phyloP scores from a whole-genome alignment of 2,888 invertebrate species.

The Parnassius smintheus region DNA sequence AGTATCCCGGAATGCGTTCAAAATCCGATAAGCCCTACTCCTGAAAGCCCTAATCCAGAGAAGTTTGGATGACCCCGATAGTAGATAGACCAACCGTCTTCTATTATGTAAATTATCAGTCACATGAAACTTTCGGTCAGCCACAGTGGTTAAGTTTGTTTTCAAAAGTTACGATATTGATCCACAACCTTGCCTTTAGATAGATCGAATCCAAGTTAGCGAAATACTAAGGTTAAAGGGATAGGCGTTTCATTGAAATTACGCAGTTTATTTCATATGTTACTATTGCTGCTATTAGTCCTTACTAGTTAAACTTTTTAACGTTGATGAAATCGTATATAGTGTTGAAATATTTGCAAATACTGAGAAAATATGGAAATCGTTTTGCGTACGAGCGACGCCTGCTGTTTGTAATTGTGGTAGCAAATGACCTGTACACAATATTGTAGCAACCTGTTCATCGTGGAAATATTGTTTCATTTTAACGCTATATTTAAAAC shows the following conservation, averaged over 20 bases:
- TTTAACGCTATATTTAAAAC: no score
- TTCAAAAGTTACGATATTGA: slow-evolving; percentile 70
- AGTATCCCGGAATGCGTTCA: slow-evolving; percentile 76
- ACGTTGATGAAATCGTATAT: slow-evolving; percentile 18
- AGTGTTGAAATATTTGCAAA: slow-evolving; percentile 39
- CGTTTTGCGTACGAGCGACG: slow-evolving; percentile 51
- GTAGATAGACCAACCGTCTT: slow-evolving; percentile 75
- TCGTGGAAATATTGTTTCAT: slow-evolving; percentile 1
- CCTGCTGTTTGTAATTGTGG: slow-evolving; percentile 64
- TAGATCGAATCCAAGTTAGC: slow-evolving; percentile 53
- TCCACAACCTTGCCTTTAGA: slow-evolving; percentile 60
- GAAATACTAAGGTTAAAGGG: slow-evolving; percentile 41
- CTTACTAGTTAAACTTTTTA: background rate
- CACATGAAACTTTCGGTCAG: slow-evolving; percentile 72
- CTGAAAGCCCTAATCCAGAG: slow-evolving; percentile 77
- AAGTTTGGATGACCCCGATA: slow-evolving; percentile 78
- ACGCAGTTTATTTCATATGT: no score
- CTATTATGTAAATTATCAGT: slow-evolving; percentile 80
- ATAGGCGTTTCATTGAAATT: background rate
- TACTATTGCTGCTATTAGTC: no score
- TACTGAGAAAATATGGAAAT: slow-evolving; percentile 57
- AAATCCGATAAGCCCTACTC: slow-evolving; percentile 76
- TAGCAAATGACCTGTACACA: slow-evolving; percentile 58
- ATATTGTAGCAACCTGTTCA: slow-evolving; percentile 47
- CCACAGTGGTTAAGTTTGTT: slow-evolving; percentile 70